A percentile compares a stretch with the other conserved stretches of the same genome.
phyloP scores from a whole-genome alignment of 2,888 invertebrate species.

The Noctua pronuba region DNA sequence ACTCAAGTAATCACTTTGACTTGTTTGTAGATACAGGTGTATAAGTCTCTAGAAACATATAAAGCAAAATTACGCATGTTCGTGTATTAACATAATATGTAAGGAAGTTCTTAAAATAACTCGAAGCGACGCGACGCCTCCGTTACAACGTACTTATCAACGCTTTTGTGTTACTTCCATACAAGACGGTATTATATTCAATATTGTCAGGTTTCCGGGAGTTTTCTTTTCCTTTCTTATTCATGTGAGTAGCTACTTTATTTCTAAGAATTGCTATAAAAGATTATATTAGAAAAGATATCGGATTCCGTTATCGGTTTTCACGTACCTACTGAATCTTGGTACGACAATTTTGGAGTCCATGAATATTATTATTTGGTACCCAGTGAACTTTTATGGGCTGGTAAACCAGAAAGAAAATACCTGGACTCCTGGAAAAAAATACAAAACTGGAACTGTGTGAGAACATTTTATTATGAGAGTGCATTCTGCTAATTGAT shows the following conservation, averaged over 20 bases:
- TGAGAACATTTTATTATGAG: too few relatives aligned
- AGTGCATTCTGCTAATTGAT: too few relatives aligned
- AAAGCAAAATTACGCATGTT: neutral
- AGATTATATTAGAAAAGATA: constrained; percentile 27
- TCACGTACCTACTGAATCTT: neutral
- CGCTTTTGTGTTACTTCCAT: constrained; percentile 34
- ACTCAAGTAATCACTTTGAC: too few relatives aligned
- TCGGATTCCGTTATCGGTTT: constrained; percentile 24
- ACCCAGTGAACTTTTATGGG: neutral
- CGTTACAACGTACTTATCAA: constrained; percentile 23
- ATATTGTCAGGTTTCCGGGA: constrained; percentile 37
- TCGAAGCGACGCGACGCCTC: neutral
- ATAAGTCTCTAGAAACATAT: neutral
- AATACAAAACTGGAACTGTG: too few relatives aligned
- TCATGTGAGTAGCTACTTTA: constrained; percentile 9
- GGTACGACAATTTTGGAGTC: neutral
- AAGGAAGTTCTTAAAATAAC: constrained; percentile 26
- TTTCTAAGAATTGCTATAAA: constrained; percentile 19
- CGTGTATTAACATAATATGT: neutral
- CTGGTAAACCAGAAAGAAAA: neutral
- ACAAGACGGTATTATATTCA: constrained; percentile 37
- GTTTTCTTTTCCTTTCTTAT: constrained; percentile 20
- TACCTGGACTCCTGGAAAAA: neutral
- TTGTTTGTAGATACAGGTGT: too few relatives aligned
- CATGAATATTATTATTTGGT: neutral